Conservation (phyloP, 1,140 invertebrate species). For the Phymorhynchus buccinoides region DNA sequence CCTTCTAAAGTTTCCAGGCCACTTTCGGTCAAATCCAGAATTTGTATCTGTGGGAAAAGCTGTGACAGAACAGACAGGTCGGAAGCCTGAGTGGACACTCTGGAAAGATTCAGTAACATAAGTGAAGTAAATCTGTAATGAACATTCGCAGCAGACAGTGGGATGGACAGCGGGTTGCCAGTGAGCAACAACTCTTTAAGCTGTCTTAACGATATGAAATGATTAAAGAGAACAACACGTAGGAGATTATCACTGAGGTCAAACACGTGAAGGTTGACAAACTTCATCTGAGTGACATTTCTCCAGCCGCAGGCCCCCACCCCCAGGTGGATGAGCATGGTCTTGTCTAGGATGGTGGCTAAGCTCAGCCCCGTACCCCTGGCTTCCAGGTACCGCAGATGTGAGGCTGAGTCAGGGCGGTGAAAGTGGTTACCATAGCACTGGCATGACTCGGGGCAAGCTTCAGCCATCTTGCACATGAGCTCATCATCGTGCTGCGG, state of each 20-base stretch:
- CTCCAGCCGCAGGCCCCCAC: background rate
- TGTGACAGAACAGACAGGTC: background rate
- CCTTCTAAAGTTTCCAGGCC: background rate
- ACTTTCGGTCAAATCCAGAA: background rate
- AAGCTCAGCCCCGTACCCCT: background rate
- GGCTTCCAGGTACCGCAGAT: constrained; percentile 4
- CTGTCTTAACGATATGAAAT: background rate
- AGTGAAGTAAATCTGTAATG: background rate
- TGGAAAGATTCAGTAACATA: background rate
- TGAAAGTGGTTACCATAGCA: background rate
- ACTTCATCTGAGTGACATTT: background rate
- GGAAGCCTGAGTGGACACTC: background rate
- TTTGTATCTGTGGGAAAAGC: background rate
- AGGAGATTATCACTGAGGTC: constrained; percentile 12
- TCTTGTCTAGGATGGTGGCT: background rate
- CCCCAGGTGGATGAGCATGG: background rate
- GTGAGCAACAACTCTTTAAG: background rate
- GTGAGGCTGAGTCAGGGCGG: no score
- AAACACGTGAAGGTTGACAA: background rate
- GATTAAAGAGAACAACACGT: background rate
- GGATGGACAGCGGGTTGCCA: background rate
- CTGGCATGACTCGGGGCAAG: background rate
- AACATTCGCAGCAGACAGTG: background rate
- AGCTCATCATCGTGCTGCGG: background rate
- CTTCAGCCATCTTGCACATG: background rate